Conservation (phyloP, 2,888 invertebrate genomes). For the Silvanus unidentatus region DNA sequence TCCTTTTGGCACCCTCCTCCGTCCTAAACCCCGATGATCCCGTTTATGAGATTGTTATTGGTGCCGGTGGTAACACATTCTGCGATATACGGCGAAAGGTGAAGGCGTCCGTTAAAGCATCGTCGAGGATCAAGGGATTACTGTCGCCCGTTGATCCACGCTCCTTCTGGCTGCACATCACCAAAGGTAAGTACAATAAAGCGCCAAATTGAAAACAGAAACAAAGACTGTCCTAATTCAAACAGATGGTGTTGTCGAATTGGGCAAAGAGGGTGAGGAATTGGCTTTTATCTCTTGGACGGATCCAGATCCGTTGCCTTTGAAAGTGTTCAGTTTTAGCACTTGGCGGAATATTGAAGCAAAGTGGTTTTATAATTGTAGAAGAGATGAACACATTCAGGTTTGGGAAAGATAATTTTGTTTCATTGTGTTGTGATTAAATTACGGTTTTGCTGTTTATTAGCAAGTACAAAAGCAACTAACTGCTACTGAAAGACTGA, state of each 20-base stretch:
- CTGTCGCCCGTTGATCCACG: slow-evolving; percentile 57
- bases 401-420: slow-evolving; percentile 6
- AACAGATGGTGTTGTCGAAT: slow-evolving; percentile 59
- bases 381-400: slow-evolving; percentile 33
- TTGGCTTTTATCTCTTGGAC: slow-evolving; percentile 55
- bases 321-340: slow-evolving; percentile 64
- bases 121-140: slow-evolving; percentile 52
- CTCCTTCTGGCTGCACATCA: slow-evolving; percentile 61
- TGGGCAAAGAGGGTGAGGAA: slow-evolving; percentile 58
- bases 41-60: slow-evolving; percentile 68
- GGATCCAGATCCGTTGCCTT: slow-evolving; percentile 55
- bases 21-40: slow-evolving; percentile 48
- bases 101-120: slow-evolving; percentile 53
- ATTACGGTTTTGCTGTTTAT: too few species aligned
- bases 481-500: slow-evolving; percentile 50
- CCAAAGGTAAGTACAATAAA: slow-evolving; percentile 45
- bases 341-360: slow-evolving; percentile 62
- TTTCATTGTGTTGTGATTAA: neutral
- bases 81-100: slow-evolving; percentile 59
- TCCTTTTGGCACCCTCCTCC: slow-evolving; percentile 54
- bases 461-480: slow-evolving; percentile 46
- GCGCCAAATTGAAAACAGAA: slow-evolving; percentile 3
- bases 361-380: slow-evolving; percentile 65
- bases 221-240: slow-evolving; percentile 9
- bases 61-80: slow-evolving; percentile 66